Evolutionary conservation across 2,797 vertebrate genomes (phyloP).

Genomic region (Sciaenops ocellatus): DNA sequence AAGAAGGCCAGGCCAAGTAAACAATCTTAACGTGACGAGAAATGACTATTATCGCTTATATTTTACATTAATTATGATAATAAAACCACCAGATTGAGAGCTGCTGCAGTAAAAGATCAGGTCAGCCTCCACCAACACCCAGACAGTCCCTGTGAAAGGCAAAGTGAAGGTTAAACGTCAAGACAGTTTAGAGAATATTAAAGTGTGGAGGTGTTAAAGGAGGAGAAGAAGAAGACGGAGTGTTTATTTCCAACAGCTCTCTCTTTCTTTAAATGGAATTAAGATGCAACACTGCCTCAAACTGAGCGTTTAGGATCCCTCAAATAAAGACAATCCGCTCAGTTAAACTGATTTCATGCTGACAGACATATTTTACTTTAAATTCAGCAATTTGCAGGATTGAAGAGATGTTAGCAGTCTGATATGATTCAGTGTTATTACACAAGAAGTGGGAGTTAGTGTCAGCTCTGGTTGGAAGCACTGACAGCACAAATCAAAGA

Average conservation of each 20-base stretch:
- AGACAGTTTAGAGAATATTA: neutral
- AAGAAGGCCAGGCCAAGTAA: too few species aligned
- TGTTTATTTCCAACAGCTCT: neutral
- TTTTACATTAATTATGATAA: neutral
- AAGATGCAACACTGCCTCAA: neutral
- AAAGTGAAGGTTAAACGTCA: constrained; percentile 3
- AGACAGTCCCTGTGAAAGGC: constrained; percentile 13
- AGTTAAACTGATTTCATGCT: too few species aligned
- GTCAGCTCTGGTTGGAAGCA: neutral
- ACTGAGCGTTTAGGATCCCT: neutral
- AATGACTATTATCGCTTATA: neutral
- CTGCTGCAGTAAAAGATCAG: neutral
- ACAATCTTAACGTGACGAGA: neutral
- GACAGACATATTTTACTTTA: too few species aligned
- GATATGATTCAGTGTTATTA: constrained; percentile 2
- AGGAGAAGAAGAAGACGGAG: neutral
- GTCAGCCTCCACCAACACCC: neutral
- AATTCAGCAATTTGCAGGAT: too few species aligned
- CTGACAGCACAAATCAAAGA: neutral
- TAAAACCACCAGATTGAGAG: constrained; percentile 15
- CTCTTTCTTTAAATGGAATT: neutral
- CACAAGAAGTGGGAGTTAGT: constrained; percentile 12
- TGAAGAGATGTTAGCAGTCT: too few species aligned
- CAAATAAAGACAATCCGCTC: too few species aligned
- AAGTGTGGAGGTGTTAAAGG: neutral